Conservation (phyloP, 2,797 vertebrate species). For the Otus scops region DNA sequence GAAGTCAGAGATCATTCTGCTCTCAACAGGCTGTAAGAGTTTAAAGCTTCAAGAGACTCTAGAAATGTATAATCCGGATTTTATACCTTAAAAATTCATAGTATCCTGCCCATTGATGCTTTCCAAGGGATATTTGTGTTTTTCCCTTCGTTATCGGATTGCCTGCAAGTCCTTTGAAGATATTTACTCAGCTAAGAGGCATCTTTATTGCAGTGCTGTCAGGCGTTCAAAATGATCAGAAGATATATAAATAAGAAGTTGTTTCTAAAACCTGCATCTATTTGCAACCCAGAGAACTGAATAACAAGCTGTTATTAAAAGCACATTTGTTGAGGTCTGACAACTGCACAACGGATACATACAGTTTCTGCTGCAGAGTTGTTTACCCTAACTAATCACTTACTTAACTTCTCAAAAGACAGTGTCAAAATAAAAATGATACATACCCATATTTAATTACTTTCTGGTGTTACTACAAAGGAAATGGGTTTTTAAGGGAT, state of each 20-base stretch:
- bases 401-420: not conserved
- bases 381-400: not conserved
- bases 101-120: not conserved
- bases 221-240: not conserved
- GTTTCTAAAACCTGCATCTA: constrained; percentile 11
- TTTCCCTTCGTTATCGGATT: not conserved
- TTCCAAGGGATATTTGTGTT: not conserved
- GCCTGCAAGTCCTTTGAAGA: not conserved
- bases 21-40: constrained; percentile 52
- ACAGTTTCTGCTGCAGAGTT: not conserved
- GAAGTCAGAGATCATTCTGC: constrained; percentile 31
- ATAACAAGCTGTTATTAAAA: constrained; percentile 2
- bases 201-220: not conserved
- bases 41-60: constrained; percentile 32
- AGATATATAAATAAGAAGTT: not conserved
- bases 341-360: not conserved
- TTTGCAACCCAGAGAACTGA: not conserved
- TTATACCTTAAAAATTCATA: constrained; percentile 6
- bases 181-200: not conserved
- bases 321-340: constrained; percentile 3
- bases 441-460: not conserved
- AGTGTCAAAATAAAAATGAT: not conserved
- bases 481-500: not conserved
- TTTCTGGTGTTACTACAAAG: not conserved
- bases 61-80: not conserved